These are phyloP conservation scores for Vidua chalybeata DNA, from an alignment of 2,113 vertebrate species.

Conservation along the genomic window DNA sequence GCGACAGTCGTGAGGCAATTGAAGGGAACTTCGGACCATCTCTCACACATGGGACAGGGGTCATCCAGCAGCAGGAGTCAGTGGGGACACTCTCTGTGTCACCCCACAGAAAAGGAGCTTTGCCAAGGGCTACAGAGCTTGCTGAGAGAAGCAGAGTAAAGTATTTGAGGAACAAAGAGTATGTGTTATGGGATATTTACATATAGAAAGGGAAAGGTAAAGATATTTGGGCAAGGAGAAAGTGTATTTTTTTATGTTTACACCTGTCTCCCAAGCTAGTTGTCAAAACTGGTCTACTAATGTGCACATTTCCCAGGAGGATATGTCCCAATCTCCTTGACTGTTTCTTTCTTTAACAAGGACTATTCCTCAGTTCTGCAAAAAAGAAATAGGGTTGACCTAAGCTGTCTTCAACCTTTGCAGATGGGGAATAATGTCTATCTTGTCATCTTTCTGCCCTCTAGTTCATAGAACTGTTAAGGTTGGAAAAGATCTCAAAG, in stretches of 20 bases:
- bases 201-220: not conserved
- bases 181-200: rapidly evolving
- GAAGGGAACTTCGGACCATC: too few relatives aligned
- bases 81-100: not conserved
- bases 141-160: not conserved
- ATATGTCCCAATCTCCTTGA: not conserved
- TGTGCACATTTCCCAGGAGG: rapidly evolving
- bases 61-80: not conserved
- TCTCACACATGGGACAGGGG: too few relatives aligned
- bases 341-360: not conserved
- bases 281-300: not conserved
- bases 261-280: not conserved
- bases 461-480: not conserved
- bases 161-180: not conserved
- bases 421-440: not conserved
- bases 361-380: not conserved
- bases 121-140: not conserved
- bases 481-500: not conserved
- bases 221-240: not conserved
- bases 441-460: not conserved
- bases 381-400: not conserved
- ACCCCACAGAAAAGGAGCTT: rapidly evolving
- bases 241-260: not conserved
- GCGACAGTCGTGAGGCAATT: too few relatives aligned
- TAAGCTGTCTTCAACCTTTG: not conserved